Percentiles rank a stretch among this genome's conserved stretches.
Conservation (phyloP, 2,113 vertebrate genomes). For the Oryctolagus cuniculus region DNA sequence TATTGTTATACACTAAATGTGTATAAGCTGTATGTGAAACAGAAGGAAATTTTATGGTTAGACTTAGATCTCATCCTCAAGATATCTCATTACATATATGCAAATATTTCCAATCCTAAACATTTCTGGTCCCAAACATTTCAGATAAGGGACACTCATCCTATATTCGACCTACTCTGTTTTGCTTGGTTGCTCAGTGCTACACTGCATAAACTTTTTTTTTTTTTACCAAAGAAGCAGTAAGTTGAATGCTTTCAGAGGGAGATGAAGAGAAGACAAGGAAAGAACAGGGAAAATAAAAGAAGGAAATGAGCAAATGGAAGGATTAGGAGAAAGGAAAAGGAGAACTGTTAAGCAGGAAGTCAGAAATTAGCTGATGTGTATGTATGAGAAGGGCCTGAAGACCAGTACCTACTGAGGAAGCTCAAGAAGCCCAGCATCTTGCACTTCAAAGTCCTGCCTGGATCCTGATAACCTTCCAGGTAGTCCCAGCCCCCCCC, state of each 20-base stretch:
- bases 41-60: not conserved
- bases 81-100: not conserved
- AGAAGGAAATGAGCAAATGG: not conserved
- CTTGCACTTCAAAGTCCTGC: no score
- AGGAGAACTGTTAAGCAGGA: not conserved
- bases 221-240: not conserved
- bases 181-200: not conserved
- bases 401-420: no score
- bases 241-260: not conserved
- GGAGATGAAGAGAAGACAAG: not conserved
- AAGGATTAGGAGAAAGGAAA: constrained; percentile 8
- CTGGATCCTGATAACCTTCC: no score
- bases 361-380: no score
- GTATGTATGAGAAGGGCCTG: no score
- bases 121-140: no score
- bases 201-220: not conserved
- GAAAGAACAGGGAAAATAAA: not conserved
- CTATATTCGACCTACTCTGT: no score
- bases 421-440: no score
- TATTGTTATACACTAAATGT: no score
- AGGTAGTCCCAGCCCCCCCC: no score
- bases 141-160: no score
- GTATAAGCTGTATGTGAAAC: not conserved
- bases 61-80: not conserved
- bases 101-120: not conserved